Evolutionary conservation across 2,113 vertebrate species (phyloP).

Genomic region (Equus quagga): DNA sequence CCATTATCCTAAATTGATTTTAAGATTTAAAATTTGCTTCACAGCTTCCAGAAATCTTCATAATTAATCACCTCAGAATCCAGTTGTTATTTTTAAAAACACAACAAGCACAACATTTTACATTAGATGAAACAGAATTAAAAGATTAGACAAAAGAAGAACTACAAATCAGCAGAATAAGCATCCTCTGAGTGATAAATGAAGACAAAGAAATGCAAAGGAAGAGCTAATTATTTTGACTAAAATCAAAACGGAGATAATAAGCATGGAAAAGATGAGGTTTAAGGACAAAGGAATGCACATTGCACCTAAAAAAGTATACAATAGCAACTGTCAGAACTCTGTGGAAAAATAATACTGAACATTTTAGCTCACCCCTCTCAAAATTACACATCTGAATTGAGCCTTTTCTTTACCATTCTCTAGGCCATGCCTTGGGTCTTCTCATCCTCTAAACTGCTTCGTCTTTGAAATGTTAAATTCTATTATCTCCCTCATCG

Average conservation of each 20-base stretch:
- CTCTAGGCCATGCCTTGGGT: background rate
- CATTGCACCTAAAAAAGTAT: background rate
- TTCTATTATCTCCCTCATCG: background rate
- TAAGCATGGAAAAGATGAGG: background rate
- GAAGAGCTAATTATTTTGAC: background rate
- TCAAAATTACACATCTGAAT: slow-evolving; percentile 29
- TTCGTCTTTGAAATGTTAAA: slow-evolving; percentile 9
- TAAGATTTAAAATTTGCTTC: background rate
- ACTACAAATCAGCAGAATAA: background rate
- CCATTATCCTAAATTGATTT: slow-evolving; percentile 11
- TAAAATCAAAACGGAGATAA: slow-evolving; percentile 26
- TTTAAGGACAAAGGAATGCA: background rate
- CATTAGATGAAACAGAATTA: background rate
- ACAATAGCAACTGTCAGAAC: background rate
- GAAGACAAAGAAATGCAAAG: background rate
- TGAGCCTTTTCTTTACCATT: background rate
- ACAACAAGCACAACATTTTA: background rate
- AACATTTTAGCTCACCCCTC: background rate
- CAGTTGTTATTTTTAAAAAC: background rate
- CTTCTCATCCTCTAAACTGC: background rate
- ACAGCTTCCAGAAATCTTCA: background rate
- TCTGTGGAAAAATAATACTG: background rate
- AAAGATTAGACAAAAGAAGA: background rate
- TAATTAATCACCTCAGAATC: slow-evolving; percentile 8
- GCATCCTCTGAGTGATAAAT: background rate